A percentile compares a stretch with the other conserved stretches of the same genome.
Evolutionary conservation across 2,797 vertebrate genomes (phyloP).

Genomic region (Tauraco hartlaubi): DNA sequence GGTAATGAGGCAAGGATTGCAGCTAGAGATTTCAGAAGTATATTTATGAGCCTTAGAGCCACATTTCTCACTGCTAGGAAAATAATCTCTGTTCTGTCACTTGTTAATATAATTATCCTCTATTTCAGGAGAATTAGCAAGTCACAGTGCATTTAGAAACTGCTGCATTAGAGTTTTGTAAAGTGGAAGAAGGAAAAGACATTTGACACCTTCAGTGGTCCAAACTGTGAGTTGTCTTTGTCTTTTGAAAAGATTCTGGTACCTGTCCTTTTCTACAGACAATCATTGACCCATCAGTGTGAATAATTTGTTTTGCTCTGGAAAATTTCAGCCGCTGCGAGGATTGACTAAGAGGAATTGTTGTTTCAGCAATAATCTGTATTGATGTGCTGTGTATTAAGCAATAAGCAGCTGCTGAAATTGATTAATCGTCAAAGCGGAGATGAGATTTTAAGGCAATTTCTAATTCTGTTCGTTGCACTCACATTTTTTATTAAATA

Average conservation of each 20-base stretch:
- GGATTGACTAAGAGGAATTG: slow-evolving; percentile 54
- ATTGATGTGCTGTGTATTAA: slow-evolving; percentile 38
- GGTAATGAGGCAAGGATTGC: slow-evolving; percentile 14
- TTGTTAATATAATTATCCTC: slow-evolving; percentile 42
- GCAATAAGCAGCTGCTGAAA: slow-evolving; percentile 24
- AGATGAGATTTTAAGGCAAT: slow-evolving; percentile 60
- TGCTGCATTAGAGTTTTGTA: neutral
- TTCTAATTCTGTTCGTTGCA: slow-evolving; percentile 33
- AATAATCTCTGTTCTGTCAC: slow-evolving; percentile 19
- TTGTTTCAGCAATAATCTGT: slow-evolving; percentile 65
- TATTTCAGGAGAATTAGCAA: slow-evolving; percentile 39
- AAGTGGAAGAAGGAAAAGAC: neutral
- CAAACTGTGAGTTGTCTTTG: neutral
- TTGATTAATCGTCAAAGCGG: slow-evolving; percentile 14
- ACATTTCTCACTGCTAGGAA: slow-evolving; percentile 3
- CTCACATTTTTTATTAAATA: slow-evolving; percentile 53
- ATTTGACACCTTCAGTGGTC: neutral
- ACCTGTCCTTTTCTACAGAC: slow-evolving; percentile 12
- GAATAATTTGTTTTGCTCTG: slow-evolving; percentile 58
- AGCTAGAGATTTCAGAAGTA: neutral
- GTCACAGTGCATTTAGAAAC: neutral
- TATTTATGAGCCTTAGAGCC: slow-evolving; percentile 36
- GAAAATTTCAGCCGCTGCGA: slow-evolving; percentile 35
- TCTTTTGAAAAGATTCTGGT: slow-evolving; percentile 2
- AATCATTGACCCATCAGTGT: slow-evolving; percentile 11